Base-by-base conservation (phyloP, 2,797 vertebrate species). In the Pelodytes ibericus region DNA sequence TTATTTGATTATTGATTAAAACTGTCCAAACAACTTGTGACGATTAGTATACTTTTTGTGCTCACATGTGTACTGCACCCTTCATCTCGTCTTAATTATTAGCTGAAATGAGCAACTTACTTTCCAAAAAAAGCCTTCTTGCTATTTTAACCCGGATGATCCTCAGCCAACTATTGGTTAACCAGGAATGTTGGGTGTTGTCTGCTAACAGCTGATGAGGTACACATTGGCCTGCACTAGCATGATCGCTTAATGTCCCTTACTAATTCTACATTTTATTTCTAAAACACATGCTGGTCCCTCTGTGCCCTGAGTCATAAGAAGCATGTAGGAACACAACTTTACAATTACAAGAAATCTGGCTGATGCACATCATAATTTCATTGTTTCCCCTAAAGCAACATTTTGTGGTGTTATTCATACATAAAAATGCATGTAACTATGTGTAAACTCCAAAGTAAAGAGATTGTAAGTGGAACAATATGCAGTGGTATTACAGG, bases 371-470 rank as follows among this genome's bases (percentile, higher is more conserved):
- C 70, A 22, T n/a, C 72, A 60, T 66, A 66, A 49, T 60, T 73
- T 70, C 22, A 69, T 15, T 13, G n/a, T 67, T 66, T 82, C 53
- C n/a, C 78, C 31, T 56, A 44, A 81, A 76, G 47, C 6, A 9
- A 27, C 30, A n/a, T 9, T 16, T 3, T 41, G 47, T 66, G 2
- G 18, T 49, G 27, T 62, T 39, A 67, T 71, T 63, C 33, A 24
- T 22, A 47, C 41, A 69, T 67, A 57, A 74, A 3, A n/a, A 22
- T 2, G 30, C 31, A n/a, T 26, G 53, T 20, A 13, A 68, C 24
- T 3, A 18, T 65, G 36, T 29, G 68, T 66, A n/a, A 27, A 66
- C 30, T 4, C 30, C 16, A 16, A 15, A 1, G 57, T 31, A 53
- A 3, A 60, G 31, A 47, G 2, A 71, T 49, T 3, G 49, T 20